Conservation (phyloP, 1,140 invertebrate genomes). For the Drosophila biarmipes region DNA sequence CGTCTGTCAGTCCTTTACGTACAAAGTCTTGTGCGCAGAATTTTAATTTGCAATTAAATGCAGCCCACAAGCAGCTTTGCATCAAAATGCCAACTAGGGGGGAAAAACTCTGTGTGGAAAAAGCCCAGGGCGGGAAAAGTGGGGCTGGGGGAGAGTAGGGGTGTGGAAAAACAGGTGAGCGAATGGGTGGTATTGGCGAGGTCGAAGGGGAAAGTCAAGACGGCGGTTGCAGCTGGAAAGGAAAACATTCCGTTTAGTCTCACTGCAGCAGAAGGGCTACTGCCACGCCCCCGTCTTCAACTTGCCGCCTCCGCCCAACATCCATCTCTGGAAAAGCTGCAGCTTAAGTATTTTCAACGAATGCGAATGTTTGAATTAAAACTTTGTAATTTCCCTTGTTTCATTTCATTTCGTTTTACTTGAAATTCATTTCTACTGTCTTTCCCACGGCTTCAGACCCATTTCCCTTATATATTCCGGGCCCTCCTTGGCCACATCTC, state of each 20-base stretch:
- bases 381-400: slow-evolving; percentile 83
- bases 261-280: slow-evolving; percentile 23
- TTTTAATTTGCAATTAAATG: slow-evolving; percentile 84
- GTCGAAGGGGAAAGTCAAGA: slow-evolving; percentile 19
- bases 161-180: slow-evolving; percentile 31
- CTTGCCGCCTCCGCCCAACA: neutral
- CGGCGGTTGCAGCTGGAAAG: slow-evolving; percentile 46
- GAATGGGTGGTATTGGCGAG: slow-evolving; percentile 4
- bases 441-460: slow-evolving; percentile 28
- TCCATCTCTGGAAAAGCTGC: slow-evolving; percentile 49
- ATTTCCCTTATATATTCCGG: slow-evolving; percentile 15
- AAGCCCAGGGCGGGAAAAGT: slow-evolving; percentile 4
- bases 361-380: slow-evolving; percentile 82
- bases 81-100: slow-evolving; percentile 67
- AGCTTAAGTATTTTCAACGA: slow-evolving; percentile 80
- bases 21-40: slow-evolving; percentile 82
- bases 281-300: slow-evolving; percentile 1
- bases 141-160: neutral
- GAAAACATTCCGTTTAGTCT: slow-evolving; percentile 67
- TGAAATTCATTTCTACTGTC: slow-evolving; percentile 78
- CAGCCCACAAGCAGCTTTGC: slow-evolving; percentile 80
- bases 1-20: slow-evolving; percentile 70
- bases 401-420: slow-evolving; percentile 81
- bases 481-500: slow-evolving; percentile 10
- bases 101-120: slow-evolving; percentile 13